phyloP scores from a whole-genome alignment of 1,140 invertebrate genomes.

The Atopsyche davidsoni region DNA sequence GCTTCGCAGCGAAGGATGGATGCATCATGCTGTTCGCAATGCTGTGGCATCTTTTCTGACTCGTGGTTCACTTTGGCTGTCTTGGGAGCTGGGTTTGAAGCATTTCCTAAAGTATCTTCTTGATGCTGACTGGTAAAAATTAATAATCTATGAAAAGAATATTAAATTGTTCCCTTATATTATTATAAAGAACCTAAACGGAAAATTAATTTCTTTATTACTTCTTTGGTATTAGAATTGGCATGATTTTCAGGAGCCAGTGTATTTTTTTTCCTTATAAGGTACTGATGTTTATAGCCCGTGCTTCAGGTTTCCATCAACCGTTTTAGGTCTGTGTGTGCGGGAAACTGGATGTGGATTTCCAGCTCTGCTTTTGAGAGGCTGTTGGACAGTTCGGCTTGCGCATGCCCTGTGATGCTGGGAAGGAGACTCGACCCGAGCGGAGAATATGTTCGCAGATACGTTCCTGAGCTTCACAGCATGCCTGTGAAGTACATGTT shows the following conservation, averaged over 20 bases:
- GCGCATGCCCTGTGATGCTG: conserved; percentile 62
- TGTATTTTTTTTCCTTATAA: too few relatives aligned
- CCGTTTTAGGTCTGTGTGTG: conserved; percentile 65
- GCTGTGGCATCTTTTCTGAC: conserved; percentile 68
- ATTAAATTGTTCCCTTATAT: too few relatives aligned
- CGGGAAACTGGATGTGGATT: conserved; percentile 79
- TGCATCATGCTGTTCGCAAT: conserved; percentile 66
- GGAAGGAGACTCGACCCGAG: conserved; percentile 64
- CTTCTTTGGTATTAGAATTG: not conserved
- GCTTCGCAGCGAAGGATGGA: conserved; percentile 59
- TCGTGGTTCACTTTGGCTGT: conserved; percentile 66
- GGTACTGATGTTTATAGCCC: too few relatives aligned
- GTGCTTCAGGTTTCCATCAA: too few relatives aligned
- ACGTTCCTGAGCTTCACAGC: conserved; percentile 61
- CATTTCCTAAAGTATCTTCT: conserved; percentile 61
- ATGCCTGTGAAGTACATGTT: conserved; percentile 63
- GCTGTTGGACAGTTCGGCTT: conserved; percentile 56
- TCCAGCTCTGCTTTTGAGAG: conserved; percentile 66
- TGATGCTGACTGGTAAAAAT: conserved; percentile 59
- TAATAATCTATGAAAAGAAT: too few relatives aligned
- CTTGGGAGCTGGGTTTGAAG: conserved; percentile 62
- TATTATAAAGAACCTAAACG: not conserved
- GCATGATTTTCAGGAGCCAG: not conserved
- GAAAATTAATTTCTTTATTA: not conserved
- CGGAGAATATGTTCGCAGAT: conserved; percentile 63